phyloP scores from a whole-genome alignment of 2,797 vertebrate genomes.

The Distichodus sexfasciatus region DNA sequence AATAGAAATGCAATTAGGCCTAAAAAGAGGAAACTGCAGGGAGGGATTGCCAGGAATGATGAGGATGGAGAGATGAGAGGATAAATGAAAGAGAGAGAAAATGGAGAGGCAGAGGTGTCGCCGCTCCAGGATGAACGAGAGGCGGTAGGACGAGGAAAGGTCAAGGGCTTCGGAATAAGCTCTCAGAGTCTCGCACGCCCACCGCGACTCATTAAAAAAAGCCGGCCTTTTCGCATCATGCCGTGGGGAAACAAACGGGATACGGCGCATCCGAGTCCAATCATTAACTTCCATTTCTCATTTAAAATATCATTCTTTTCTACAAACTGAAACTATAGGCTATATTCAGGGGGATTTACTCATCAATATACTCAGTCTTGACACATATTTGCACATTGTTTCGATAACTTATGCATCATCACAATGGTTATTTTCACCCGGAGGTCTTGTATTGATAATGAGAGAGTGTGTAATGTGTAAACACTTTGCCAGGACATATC shows the following conservation, averaged over 20 bases:
- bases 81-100: slow-evolving; percentile 43
- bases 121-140: slow-evolving; percentile 17
- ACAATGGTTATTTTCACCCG: too few species aligned
- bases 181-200: slow-evolving; percentile 14
- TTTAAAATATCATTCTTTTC: background rate
- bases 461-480: too few species aligned
- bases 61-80: slow-evolving; percentile 42
- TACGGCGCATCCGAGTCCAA: background rate
- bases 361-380: too few species aligned
- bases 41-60: slow-evolving; percentile 34
- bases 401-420: too few species aligned
- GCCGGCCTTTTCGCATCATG: slow-evolving; percentile 18
- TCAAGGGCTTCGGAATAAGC: slow-evolving; percentile 51
- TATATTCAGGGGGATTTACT: too few species aligned
- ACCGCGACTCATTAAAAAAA: slow-evolving; percentile 50
- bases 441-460: too few species aligned
- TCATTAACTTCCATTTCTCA: background rate
- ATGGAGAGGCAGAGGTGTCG: slow-evolving; percentile 30
- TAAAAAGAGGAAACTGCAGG: slow-evolving; percentile 58
- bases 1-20: slow-evolving; percentile 74
- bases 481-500: too few species aligned
- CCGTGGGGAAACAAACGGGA: slow-evolving; percentile 10
- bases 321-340: too few species aligned
- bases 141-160: slow-evolving; percentile 45
- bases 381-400: too few species aligned